A percentile compares a stretch with the other conserved stretches of the same genome.
phyloP scores from a whole-genome alignment of 2,888 invertebrate genomes.

The Sphaeridia pumilis region DNA sequence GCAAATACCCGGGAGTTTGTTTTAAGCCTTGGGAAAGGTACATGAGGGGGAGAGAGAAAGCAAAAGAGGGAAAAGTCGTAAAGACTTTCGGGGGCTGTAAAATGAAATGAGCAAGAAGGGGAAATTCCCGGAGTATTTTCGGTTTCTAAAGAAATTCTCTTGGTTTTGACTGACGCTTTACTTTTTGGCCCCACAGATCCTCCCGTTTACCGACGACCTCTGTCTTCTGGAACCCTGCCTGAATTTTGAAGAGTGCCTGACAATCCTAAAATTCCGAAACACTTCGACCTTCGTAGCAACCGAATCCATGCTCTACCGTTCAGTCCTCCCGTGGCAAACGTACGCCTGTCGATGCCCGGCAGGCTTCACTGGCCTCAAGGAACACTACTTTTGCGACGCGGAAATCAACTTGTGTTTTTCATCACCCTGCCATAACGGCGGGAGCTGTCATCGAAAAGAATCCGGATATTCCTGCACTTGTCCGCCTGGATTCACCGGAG shows the following conservation, averaged over 20 bases:
- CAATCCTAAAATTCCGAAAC: slow-evolving; percentile 82
- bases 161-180: too few relatives aligned
- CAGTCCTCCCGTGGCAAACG: slow-evolving; percentile 87
- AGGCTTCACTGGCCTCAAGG: slow-evolving; percentile 80
- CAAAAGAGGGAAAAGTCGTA: too few relatives aligned
- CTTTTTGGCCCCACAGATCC: too few relatives aligned
- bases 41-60: too few relatives aligned
- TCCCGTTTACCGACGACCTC: slow-evolving; percentile 92
- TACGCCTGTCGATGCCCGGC: slow-evolving; percentile 83
- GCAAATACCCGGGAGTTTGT: too few relatives aligned
- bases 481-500: slow-evolving; percentile 57
- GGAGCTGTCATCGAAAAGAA: slow-evolving; percentile 71
- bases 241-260: slow-evolving; percentile 84
- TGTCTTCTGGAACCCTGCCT: slow-evolving; percentile 91
- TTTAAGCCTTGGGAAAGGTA: too few relatives aligned
- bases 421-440: slow-evolving; percentile 79
- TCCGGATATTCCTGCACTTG: slow-evolving; percentile 88
- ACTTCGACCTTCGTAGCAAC: slow-evolving; percentile 82
- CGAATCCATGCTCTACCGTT: slow-evolving; percentile 78
- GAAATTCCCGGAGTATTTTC: too few relatives aligned
- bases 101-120: too few relatives aligned
- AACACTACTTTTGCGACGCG: slow-evolving; percentile 85
- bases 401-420: slow-evolving; percentile 96
- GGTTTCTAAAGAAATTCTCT: too few relatives aligned
- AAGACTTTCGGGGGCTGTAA: too few relatives aligned